Base-by-base conservation (phyloP, 2,797 vertebrate species). In the Falco columbarius region DNA sequence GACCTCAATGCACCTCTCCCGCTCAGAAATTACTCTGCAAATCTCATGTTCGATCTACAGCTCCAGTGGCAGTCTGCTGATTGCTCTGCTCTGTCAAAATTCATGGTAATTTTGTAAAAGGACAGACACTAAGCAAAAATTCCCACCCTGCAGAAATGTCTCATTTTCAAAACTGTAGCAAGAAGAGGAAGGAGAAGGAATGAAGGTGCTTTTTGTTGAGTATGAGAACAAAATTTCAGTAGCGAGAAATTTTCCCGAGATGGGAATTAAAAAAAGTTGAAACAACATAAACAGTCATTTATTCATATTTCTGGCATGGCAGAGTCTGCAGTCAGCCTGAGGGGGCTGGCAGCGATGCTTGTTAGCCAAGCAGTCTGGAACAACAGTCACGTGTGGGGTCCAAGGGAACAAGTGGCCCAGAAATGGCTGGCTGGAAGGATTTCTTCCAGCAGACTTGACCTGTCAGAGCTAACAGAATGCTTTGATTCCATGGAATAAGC, bases 351-450 rank as follows among this genome's bases (percentile, higher is more conserved):
- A 51, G 58, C 9, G 44, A 32, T n/a, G 30, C n/a, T 47, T 10
- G 12, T 19, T 49, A 56, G 29, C 26, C 34, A 27, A n/a, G 12
- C 22, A n/a, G 30, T 6, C 24, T 71, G 42, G 74, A 72, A 29
- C 36, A 85, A 12, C 2, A 14, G 3, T 9, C 17, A 6, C 0
- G 1, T 0, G 0, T 9, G 38, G 42, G 29, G 20, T 17, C 29
- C 42, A 10, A 26, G n/a, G 42, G 30, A 36, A 44, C 0, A 17
- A 17, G 46, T 7, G 21, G 14, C n/a, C 73, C 52, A 51, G 61
- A 51, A 84, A 19, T 2, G 22, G 27, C 24, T 8, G 14, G 20
- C 27, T 67, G 62, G 34, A 42, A 74, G 75, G 47, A 63, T 67
- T 89, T 58, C 59, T 46, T n/a, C 74, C 71, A 76, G 36, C 34